Conservation (phyloP, 2,888 invertebrate genomes). For the Arge pagana region DNA sequence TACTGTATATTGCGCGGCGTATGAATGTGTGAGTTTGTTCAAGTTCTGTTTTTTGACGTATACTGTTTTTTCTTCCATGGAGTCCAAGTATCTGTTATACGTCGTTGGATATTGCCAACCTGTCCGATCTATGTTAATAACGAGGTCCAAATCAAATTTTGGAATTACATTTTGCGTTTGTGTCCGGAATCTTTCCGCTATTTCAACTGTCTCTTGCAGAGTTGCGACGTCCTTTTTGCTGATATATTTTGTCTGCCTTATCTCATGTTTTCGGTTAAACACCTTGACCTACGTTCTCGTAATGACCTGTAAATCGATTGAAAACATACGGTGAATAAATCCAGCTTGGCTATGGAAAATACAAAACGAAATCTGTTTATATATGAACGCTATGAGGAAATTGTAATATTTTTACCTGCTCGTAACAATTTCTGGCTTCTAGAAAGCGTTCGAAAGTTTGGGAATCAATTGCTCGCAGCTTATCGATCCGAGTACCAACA, state of each 20-base stretch:
- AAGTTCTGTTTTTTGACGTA: constrained; percentile 4
- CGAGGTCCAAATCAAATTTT: constrained; percentile 6
- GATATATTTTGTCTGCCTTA: constrained; percentile 23
- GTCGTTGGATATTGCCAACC: constrained; percentile 19
- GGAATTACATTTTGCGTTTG: too few species aligned
- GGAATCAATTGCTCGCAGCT: too few species aligned
- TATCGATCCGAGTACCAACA: too few species aligned
- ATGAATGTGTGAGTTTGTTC: constrained; percentile 18
- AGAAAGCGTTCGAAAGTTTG: too few species aligned
- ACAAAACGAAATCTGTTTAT: too few species aligned
- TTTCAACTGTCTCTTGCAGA: constrained; percentile 7
- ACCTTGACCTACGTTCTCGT: constrained; percentile 5
- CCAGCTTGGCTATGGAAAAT: too few species aligned
- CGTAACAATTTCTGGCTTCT: too few species aligned
- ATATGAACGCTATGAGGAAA: too few species aligned
- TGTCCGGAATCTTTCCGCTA: too few species aligned
- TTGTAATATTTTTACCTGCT: too few species aligned
- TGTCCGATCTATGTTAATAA: constrained; percentile 18
- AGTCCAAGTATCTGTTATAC: constrained; percentile 10
- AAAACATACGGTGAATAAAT: too few species aligned
- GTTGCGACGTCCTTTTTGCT: constrained; percentile 9
- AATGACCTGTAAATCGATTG: too few species aligned
- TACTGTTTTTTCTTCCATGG: constrained; percentile 4
- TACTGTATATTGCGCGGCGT: constrained; percentile 15
- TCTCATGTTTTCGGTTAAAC: constrained; percentile 21